phyloP scores from a whole-genome alignment of 2,888 invertebrate species.

The Drosophila borborema region DNA sequence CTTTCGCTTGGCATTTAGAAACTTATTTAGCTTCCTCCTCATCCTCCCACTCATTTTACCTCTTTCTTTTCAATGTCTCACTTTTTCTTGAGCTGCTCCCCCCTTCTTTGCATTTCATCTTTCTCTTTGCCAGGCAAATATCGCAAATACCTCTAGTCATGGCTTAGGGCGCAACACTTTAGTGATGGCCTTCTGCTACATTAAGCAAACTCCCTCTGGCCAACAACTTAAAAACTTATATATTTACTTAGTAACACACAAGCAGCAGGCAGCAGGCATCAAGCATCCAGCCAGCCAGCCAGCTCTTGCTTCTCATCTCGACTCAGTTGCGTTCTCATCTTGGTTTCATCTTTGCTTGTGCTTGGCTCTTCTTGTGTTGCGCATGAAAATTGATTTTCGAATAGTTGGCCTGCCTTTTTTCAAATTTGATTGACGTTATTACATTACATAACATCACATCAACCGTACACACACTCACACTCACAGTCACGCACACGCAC shows the following conservation, averaged over 20 bases:
- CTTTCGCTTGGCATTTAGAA: constrained; percentile 32
- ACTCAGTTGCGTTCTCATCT: background rate
- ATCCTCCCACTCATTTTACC: background rate
- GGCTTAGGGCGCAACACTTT: constrained; percentile 52
- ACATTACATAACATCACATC: constrained; percentile 80
- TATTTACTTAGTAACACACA: constrained; percentile 40
- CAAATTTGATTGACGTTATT: constrained; percentile 78
- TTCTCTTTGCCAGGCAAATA: constrained; percentile 30
- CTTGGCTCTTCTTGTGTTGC: constrained; percentile 7
- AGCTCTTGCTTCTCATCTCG: constrained; percentile 9
- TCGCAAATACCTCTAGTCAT: constrained; percentile 50
- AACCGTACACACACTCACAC: constrained; percentile 24
- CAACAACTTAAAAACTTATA: constrained; percentile 51
- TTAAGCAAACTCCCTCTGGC: constrained; percentile 40
- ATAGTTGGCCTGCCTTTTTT: constrained; percentile 76
- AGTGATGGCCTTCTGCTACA: constrained; percentile 55
- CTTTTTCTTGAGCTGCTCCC: background rate
- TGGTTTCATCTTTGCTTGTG: constrained; percentile 10
- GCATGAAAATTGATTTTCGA: constrained; percentile 75
- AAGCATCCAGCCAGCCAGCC: background rate
- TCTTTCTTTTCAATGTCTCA: background rate
- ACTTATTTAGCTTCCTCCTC: constrained; percentile 24
- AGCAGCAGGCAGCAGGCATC: background rate
- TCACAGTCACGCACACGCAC: constrained; percentile 19
- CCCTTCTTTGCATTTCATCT: background rate